Conservation (phyloP, 2,797 vertebrate genomes). For the Trichosurus vulpecula region DNA sequence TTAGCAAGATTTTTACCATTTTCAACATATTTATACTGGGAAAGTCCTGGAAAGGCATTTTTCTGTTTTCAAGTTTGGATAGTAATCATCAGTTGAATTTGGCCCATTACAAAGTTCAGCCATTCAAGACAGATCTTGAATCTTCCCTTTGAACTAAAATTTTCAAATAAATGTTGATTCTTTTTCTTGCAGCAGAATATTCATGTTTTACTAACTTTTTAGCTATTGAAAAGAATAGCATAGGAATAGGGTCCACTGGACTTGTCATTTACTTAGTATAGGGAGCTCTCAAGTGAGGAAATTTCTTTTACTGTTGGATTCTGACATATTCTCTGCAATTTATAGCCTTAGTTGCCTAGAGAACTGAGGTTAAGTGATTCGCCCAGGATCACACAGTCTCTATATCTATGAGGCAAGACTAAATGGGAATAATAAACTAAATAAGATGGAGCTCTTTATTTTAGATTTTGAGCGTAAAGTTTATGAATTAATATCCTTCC, state of each 20-base stretch:
- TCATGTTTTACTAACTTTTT: background rate
- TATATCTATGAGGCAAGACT: background rate
- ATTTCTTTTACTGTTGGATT: background rate
- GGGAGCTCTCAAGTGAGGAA: background rate
- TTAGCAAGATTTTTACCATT: background rate
- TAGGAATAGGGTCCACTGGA: background rate
- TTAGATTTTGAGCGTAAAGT: background rate
- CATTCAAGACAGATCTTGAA: background rate
- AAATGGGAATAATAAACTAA: background rate
- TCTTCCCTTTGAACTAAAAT: background rate
- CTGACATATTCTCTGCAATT: background rate
- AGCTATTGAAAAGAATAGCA: background rate
- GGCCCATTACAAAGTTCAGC: background rate
- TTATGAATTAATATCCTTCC: background rate
- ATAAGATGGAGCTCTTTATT: background rate
- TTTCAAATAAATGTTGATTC: background rate
- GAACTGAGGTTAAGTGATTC: background rate
- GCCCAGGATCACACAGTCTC: background rate
- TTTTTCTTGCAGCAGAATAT: background rate
- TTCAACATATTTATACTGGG: background rate
- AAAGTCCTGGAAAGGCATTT: background rate
- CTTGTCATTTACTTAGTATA: background rate
- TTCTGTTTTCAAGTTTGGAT: background rate
- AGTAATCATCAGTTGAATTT: background rate
- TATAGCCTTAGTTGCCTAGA: background rate